phyloP scores from a whole-genome alignment of 2,113 vertebrate genomes.

The Petroica traversi region DNA sequence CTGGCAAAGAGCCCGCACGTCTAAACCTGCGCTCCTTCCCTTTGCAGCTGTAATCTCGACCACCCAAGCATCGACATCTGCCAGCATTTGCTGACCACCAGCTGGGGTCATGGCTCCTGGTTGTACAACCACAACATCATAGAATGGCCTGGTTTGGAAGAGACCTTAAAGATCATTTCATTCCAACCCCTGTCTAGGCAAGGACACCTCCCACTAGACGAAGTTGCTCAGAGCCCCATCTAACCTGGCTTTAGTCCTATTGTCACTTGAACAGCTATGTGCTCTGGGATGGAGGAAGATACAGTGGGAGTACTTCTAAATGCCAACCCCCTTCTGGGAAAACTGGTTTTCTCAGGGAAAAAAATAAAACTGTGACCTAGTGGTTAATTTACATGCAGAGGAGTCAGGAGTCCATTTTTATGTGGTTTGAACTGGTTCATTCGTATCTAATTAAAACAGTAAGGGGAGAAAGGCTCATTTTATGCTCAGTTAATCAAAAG shows the following conservation, averaged over 20 bases:
- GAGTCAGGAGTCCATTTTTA: constrained; percentile 33
- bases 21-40: background rate
- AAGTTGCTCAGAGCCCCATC: background rate
- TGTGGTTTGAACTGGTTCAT: constrained; percentile 43
- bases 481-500: constrained; percentile 50
- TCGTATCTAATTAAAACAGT: constrained; percentile 29
- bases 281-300: background rate
- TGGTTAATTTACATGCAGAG: constrained; percentile 26
- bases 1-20: background rate
- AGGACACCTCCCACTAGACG: background rate
- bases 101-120: background rate
- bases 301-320: background rate
- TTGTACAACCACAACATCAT: background rate
- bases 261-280: background rate
- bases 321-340: background rate
- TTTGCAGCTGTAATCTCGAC: background rate
- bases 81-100: background rate
- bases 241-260: background rate
- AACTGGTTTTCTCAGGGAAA: constrained; percentile 15
- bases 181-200: background rate
- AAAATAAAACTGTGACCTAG: background rate
- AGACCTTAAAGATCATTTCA: background rate
- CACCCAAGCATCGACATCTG: background rate
- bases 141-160: background rate
- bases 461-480: constrained; percentile 10